Evolutionary conservation across 2,888 invertebrate species (phyloP).

Genomic region (Hecatera dysodea): DNA sequence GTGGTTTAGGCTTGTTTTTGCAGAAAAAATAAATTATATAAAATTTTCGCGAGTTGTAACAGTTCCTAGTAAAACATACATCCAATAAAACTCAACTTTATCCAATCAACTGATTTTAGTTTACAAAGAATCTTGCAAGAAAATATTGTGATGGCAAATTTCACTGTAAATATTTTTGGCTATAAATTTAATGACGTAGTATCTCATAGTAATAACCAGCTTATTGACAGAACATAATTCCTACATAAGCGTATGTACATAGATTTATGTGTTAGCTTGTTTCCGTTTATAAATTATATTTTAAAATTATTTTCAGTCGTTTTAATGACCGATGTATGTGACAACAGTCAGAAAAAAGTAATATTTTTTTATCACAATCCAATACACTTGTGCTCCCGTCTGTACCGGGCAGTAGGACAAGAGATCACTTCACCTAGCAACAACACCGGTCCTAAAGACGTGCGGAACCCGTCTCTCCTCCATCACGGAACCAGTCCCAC

Average conservation of each 20-base stretch:
- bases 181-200: no score
- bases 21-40: neutral
- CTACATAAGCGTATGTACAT: neutral
- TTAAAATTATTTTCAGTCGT: no score
- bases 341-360: neutral
- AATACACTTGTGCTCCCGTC: conserved; percentile 10
- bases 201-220: neutral
- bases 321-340: no score
- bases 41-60: no score
- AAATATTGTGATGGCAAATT: no score
- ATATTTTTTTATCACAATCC: neutral
- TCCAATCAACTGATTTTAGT: no score
- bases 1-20: conserved; percentile 13
- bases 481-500: conserved; percentile 50
- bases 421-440: conserved; percentile 68
- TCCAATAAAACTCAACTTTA: no score
- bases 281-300: no score
- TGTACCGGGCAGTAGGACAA: conserved; percentile 68
- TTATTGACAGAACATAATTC: neutral
- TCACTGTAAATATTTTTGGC: no score
- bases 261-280: no score
- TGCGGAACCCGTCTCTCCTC: conserved; percentile 48
- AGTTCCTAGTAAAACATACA: no score
- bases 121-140: neutral
- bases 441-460: conserved; percentile 62